Conservation (phyloP, 1,140 invertebrate genomes). For the Cydia amplana region DNA sequence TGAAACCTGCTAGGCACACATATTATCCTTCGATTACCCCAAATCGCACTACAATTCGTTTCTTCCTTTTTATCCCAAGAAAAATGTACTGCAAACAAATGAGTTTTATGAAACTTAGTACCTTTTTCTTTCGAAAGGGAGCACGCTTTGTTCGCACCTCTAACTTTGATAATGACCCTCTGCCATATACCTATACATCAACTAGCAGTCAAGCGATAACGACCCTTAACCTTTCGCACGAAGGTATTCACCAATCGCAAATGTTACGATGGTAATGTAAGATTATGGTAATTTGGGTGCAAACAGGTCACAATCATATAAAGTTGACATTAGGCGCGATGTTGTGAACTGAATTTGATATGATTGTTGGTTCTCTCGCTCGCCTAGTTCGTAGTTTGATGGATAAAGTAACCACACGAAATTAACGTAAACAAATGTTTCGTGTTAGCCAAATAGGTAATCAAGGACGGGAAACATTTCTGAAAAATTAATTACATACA, state of each 20-base stretch:
- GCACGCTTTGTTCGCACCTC: background rate
- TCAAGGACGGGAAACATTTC: no score
- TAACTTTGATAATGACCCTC: slow-evolving; percentile 13
- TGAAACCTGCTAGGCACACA: background rate
- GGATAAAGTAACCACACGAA: no score
- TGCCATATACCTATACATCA: background rate
- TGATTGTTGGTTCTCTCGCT: background rate
- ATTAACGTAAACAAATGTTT: no score
- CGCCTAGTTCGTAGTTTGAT: background rate
- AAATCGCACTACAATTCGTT: background rate
- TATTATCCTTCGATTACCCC: slow-evolving; percentile 15
- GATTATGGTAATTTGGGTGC: slow-evolving; percentile 5
- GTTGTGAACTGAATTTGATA: slow-evolving; percentile 13
- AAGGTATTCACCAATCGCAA: background rate
- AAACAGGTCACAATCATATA: slow-evolving; percentile 15
- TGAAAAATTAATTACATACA: no score
- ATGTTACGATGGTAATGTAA: slow-evolving; percentile 14
- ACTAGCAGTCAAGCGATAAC: background rate
- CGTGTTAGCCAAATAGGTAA: no score
- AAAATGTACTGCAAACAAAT: background rate
- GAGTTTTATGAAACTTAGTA: background rate
- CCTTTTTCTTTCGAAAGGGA: background rate
- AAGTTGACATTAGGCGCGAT: slow-evolving; percentile 17
- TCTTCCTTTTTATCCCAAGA: background rate
- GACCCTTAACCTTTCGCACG: background rate